Evolutionary conservation across 1,140 invertebrate genomes (phyloP).

Genomic region (Hermatobates lingyangjiaoensis): DNA sequence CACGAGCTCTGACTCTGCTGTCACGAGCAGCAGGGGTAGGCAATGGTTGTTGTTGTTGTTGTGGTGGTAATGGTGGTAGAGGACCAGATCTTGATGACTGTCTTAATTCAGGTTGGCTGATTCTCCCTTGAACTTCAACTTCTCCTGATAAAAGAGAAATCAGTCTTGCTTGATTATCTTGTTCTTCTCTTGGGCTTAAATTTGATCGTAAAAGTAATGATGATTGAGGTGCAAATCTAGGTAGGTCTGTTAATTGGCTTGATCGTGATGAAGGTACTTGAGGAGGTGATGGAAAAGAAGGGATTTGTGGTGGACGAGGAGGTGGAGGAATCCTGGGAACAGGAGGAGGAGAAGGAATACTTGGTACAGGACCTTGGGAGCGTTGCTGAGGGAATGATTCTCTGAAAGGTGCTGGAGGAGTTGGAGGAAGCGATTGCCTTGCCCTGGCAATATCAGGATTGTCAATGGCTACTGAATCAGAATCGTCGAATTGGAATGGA

Average conservation of each 20-base stretch:
- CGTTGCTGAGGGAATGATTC: neutral
- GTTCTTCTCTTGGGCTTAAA: constrained; percentile 25
- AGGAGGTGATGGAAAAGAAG: neutral
- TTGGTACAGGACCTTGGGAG: neutral
- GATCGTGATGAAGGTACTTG: neutral
- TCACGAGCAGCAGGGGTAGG: too few relatives aligned
- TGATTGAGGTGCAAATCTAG: too few relatives aligned
- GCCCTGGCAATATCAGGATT: constrained; percentile 12
- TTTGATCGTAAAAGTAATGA: too few relatives aligned
- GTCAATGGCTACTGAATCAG: constrained; percentile 11
- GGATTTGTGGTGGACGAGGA: neutral
- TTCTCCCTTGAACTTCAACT: too few relatives aligned
- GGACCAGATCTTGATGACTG: too few relatives aligned
- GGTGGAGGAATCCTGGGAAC: neutral
- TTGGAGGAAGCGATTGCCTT: neutral
- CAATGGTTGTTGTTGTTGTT: too few relatives aligned
- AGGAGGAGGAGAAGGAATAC: neutral
- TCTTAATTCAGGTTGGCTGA: too few relatives aligned
- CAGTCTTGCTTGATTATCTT: constrained; percentile 29
- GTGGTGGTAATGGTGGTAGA: too few relatives aligned
- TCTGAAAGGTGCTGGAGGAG: neutral
- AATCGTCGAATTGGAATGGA: constrained; percentile 11
- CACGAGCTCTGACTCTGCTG: constrained; percentile 25
- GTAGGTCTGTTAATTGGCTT: too few relatives aligned
- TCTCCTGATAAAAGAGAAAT: too few relatives aligned